Evolutionary conservation across 2,888 invertebrate species (phyloP).

Genomic region (Empis stercorea): DNA sequence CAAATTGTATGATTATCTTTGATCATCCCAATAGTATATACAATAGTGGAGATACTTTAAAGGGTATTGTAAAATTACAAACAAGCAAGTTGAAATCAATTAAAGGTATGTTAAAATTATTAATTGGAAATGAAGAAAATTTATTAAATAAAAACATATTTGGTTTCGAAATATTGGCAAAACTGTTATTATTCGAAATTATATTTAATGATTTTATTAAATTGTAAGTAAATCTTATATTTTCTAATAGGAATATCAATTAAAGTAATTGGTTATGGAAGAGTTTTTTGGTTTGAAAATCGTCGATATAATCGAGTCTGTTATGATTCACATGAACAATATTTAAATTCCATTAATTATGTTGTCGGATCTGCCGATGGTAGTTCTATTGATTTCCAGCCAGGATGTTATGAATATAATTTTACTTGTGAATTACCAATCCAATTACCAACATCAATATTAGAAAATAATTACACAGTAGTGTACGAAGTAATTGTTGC

Average conservation of each 20-base stretch:
- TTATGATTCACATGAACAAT: slow-evolving; percentile 29
- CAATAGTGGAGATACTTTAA: slow-evolving; percentile 21
- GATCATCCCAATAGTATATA: slow-evolving; percentile 19
- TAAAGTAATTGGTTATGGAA: slow-evolving; percentile 21
- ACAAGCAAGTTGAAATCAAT: slow-evolving; percentile 12
- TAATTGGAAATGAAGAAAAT: too few species aligned
- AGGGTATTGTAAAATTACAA: slow-evolving; percentile 15
- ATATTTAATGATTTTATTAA: too few species aligned
- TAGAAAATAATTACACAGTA: slow-evolving; percentile 58
- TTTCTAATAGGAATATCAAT: background rate
- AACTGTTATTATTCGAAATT: too few species aligned
- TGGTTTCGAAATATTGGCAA: too few species aligned
- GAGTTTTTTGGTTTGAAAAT: slow-evolving; percentile 25
- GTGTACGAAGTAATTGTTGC: slow-evolving; percentile 64
- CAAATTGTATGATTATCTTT: slow-evolving; percentile 19
- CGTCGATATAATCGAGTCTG: background rate
- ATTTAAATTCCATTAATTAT: slow-evolving; percentile 25
- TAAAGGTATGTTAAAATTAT: slow-evolving; percentile 16
- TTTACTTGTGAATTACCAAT: slow-evolving; percentile 19
- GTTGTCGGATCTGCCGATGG: slow-evolving; percentile 33
- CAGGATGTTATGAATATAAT: slow-evolving; percentile 42
- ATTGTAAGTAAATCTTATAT: too few species aligned
- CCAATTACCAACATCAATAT: slow-evolving; percentile 59
- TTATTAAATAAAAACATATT: too few species aligned
- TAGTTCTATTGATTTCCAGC: slow-evolving; percentile 46